Conservation (phyloP, 64 coral and sea anemone species). For the Montipora cactus region DNA sequence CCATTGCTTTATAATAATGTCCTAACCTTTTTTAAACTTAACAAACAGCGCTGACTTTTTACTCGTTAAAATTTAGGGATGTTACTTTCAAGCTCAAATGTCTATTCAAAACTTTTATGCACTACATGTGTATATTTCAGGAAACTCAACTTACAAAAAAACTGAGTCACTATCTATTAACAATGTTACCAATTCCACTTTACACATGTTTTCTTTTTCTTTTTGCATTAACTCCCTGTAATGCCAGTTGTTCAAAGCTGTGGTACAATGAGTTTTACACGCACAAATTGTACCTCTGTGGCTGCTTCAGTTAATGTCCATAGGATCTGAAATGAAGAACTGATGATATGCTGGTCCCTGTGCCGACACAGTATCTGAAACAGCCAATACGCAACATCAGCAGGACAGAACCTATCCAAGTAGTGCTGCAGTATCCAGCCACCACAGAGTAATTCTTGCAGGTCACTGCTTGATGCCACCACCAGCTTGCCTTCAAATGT, state of each 20-base stretch:
- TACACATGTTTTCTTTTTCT: no score
- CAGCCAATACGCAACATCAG: slow-evolving; percentile 76
- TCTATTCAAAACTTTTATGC: no score
- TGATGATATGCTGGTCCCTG: slow-evolving; percentile 65
- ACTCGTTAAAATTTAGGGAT: no score
- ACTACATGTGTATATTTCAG: no score
- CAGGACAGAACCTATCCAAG: slow-evolving; percentile 77
- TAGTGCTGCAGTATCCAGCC: slow-evolving; percentile 86
- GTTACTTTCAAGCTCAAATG: no score
- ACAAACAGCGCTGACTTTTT: neutral
- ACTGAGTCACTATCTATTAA: no score
- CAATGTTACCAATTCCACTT: no score
- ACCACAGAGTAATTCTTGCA: slow-evolving; percentile 82
- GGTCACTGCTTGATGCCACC: slow-evolving; percentile 28
- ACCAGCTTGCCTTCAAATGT: slow-evolving; percentile 54
- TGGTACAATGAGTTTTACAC: no score
- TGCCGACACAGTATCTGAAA: slow-evolving; percentile 89
- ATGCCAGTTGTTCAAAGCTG: no score
- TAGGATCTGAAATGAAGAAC: slow-evolving; percentile 68
- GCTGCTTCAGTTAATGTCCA: slow-evolving; percentile 78
- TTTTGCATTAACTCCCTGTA: no score
- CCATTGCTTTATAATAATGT: neutral
- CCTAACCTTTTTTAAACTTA: neutral
- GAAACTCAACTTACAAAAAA: no score
- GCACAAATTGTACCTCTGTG: slow-evolving; percentile 47